Evolutionary conservation across 2,113 vertebrate species (phyloP).

Genomic region (Varanus salvator): DNA sequence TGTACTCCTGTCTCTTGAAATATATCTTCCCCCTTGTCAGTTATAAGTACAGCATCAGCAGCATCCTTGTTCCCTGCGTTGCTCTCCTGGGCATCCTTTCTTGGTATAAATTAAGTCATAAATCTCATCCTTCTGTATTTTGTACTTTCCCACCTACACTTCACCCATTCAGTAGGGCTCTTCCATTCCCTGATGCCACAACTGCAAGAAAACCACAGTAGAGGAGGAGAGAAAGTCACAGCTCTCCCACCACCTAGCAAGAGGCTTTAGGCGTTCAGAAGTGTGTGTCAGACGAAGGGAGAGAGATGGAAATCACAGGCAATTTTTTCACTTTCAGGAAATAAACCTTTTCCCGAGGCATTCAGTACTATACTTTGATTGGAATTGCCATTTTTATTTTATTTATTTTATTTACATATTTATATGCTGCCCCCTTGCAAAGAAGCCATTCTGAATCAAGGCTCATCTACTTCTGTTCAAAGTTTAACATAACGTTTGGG

Average conservation of each 20-base stretch:
- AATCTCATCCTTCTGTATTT: neutral
- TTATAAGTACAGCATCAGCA: neutral
- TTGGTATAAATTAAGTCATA: neutral
- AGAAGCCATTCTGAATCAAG: neutral
- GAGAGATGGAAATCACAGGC: neutral
- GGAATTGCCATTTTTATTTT: too few relatives aligned
- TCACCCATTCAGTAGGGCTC: too few relatives aligned
- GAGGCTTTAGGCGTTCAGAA: too few relatives aligned
- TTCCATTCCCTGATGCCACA: too few relatives aligned
- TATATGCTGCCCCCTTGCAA: too few relatives aligned
- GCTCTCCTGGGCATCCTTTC: slow-evolving; percentile 9
- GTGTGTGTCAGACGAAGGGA: too few relatives aligned
- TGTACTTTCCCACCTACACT: neutral
- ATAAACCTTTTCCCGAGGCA: neutral
- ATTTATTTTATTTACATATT: too few relatives aligned
- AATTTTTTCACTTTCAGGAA: neutral
- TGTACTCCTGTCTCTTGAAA: neutral
- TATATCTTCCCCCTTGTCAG: neutral
- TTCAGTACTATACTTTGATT: too few relatives aligned
- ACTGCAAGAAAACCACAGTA: too few relatives aligned
- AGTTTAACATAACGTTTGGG: too few relatives aligned
- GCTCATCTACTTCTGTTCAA: neutral
- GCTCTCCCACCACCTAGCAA: too few relatives aligned
- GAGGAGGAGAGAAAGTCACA: too few relatives aligned
- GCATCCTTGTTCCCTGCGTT: neutral